These are phyloP conservation scores for Muricea muricata DNA, from an alignment of 92 coral and sea anemone species.

Conservation along the genomic window DNA sequence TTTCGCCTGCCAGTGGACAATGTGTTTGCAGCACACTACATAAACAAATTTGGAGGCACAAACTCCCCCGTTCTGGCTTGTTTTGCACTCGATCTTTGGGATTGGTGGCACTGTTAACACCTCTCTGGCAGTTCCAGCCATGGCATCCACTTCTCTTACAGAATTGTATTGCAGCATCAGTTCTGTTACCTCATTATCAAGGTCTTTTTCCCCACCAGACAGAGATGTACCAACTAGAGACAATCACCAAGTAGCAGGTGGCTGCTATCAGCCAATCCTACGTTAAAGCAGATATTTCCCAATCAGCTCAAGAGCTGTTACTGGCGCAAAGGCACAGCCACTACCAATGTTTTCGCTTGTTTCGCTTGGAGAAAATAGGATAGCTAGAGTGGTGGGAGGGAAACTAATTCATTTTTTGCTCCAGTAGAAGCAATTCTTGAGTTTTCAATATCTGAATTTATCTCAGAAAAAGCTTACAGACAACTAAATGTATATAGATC, in stretches of 20 bases:
- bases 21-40: conserved; percentile 39
- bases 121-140: conserved; percentile 3
- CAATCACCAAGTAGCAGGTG: conserved; percentile 68
- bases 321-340: conserved; percentile 45
- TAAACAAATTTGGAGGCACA: conserved; percentile 59
- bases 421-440: too few species aligned
- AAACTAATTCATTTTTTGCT: too few species aligned
- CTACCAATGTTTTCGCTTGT: not conserved
- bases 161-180: conserved; percentile 40
- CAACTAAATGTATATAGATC: too few species aligned
- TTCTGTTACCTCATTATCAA: conserved; percentile 25
- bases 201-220: not conserved
- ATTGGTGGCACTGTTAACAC: conserved; percentile 57
- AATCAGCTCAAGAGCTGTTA: conserved; percentile 5
- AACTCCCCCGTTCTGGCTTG: conserved; percentile 53
- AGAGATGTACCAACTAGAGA: conserved; percentile 26
- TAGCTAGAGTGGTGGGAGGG: conserved; percentile 60
- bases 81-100: conserved; percentile 50
- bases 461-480: too few species aligned
- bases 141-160: conserved; percentile 53
- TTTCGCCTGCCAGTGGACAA: conserved; percentile 63
- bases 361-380: conserved; percentile 63
- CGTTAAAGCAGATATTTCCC: not conserved
- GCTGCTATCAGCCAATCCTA: conserved; percentile 20
- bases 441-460: too few species aligned